Base-by-base conservation (phyloP, 2,888 invertebrate species). In the Standfussiana lucernea region DNA sequence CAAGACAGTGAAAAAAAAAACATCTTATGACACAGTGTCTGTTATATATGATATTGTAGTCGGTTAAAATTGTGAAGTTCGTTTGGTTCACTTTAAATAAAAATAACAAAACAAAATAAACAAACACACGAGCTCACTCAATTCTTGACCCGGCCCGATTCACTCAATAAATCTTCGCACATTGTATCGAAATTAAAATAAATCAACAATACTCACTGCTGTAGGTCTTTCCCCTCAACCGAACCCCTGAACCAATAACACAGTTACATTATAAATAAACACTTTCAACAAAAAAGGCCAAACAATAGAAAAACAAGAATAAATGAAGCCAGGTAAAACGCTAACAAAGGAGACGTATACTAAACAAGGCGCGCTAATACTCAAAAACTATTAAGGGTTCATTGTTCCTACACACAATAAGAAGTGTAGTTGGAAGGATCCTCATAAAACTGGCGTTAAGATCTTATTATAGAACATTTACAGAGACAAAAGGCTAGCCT, bases 321-420 rank as follows among this genome's bases (percentile, higher is more conserved):
- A 61, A 76, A 64, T 64, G 42, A 71, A 67, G 47, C 28, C 75
- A 82, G 88, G 80, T 86, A 87, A 71, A 76, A 65, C 61, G 75
- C 68, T 59, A 47, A 81, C 75, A 86, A 83, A 74, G 28, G 74
- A 61, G 66, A 64, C 47, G 21, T 50, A 64, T 66, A 71, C 37
- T 72, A 61, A 74, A 76, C 74, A 75, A 74, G 67, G 81, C 82
- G 78, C 72, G 77, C 81, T 86, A 90, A 88, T 86, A 82, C 85
- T 88, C 76, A 81, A 88, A 84, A 87, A 88, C 84, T 87, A 89
- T 89, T 89, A 89, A 82, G 81, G 66, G 86, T 83, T 83, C 87
- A 89, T 90, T 91, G 89, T 91, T 88, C 83, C 67, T 66, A 83
- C 76, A 81, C 62, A 89, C 83, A 86, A 85, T 86, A 89, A 87